Evolutionary conservation across 1,140 invertebrate species (phyloP).

Genomic region (Mycetomoellerius zeteki): DNA sequence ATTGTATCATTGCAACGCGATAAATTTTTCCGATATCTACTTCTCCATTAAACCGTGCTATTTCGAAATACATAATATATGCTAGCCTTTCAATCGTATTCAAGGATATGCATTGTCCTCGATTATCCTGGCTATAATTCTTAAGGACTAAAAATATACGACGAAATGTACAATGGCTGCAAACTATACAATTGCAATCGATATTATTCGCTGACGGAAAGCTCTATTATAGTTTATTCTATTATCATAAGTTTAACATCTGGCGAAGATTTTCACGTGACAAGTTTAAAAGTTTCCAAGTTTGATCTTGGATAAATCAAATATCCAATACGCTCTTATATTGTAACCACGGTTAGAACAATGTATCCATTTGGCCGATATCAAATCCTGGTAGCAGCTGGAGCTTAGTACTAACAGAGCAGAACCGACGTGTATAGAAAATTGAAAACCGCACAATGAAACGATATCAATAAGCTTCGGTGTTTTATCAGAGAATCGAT

Average conservation of each 20-base stretch:
- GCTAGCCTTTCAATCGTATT: background rate
- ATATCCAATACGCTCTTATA: background rate
- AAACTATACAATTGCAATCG: background rate
- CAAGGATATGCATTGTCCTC: background rate
- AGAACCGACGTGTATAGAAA: slow-evolving; percentile 21
- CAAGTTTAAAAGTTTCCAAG: background rate
- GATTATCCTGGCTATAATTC: background rate
- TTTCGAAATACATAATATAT: background rate
- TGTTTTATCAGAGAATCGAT: background rate
- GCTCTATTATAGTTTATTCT: background rate
- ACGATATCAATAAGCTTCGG: background rate
- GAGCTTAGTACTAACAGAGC: background rate
- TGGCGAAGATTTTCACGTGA: background rate
- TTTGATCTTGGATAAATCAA: slow-evolving; percentile 32
- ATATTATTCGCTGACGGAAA: background rate
- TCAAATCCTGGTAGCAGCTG: background rate
- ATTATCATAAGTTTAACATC: slow-evolving; percentile 6
- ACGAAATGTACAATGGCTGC: background rate
- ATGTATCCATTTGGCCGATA: slow-evolving; percentile 8
- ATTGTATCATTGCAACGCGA: background rate
- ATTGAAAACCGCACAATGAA: slow-evolving; percentile 31
- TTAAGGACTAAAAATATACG: background rate
- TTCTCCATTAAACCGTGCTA: background rate
- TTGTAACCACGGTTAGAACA: slow-evolving; percentile 25
- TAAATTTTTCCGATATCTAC: slow-evolving; percentile 8